Conservation (phyloP, 35 echinoderm and acorn worm genomes). For the Holothuria glaberrima region DNA sequence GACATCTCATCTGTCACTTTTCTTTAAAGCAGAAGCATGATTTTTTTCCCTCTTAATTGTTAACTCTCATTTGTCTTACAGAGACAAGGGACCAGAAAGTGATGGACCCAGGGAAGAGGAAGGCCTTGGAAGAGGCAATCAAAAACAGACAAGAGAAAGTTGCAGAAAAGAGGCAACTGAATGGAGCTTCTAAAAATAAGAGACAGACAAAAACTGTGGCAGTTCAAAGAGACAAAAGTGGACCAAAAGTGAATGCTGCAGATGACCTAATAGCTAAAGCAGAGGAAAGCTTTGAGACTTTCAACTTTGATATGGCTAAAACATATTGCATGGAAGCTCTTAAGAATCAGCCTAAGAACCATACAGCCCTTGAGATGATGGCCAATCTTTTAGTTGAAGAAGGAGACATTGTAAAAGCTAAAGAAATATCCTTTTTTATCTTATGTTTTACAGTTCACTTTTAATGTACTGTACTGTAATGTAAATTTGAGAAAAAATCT, state of each 20-base stretch:
- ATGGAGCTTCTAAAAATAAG: conserved; percentile 10
- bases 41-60: too few species aligned
- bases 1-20: too few species aligned
- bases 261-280: conserved; percentile 50
- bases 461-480: neutral
- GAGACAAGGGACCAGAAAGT: too few species aligned
- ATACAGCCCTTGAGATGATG: conserved; percentile 67
- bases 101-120: conserved; percentile 24
- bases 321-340: conserved; percentile 79
- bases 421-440: conserved; percentile 87
- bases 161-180: neutral
- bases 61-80: too few species aligned
- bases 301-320: conserved; percentile 86
- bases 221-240: neutral
- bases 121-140: conserved; percentile 24
- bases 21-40: too few species aligned
- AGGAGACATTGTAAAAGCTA: conserved; percentile 82
- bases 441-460: neutral
- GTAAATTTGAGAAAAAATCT: too few species aligned
- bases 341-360: conserved; percentile 69
- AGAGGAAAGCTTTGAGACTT: conserved; percentile 80
- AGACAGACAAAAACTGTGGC: neutral
- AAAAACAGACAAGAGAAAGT: conserved; percentile 28
- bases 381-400: conserved; percentile 79
- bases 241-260: neutral